These are phyloP conservation scores for Tamias sibiricus DNA, from an alignment of 2,113 vertebrate species.

Conservation along the genomic window DNA sequence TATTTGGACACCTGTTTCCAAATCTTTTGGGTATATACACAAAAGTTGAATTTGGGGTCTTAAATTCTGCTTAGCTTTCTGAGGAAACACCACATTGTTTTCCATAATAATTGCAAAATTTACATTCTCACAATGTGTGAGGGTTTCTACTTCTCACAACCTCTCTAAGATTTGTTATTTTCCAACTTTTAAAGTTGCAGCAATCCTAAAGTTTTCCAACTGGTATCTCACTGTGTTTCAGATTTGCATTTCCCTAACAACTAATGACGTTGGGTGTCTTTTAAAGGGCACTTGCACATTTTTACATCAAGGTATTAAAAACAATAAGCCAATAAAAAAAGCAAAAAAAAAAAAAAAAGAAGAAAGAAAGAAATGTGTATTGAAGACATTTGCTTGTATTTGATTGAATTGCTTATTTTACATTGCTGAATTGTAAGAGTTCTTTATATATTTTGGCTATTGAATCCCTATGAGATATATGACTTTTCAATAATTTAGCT, in stretches of 20 bases:
- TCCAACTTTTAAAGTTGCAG: not conserved
- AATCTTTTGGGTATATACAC: not conserved
- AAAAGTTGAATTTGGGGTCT: not conserved
- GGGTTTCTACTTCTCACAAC: not conserved
- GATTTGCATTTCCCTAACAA: not conserved
- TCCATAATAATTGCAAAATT: not conserved
- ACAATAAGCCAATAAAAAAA: too few species aligned
- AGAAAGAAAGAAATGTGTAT: not conserved
- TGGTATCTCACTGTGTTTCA: not conserved
- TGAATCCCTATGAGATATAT: not conserved
- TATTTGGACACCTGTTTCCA: not conserved
- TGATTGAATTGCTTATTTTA: not conserved
- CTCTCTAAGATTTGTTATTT: not conserved
- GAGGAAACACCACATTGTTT: not conserved
- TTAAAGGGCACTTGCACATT: not conserved
- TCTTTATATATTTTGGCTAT: not conserved
- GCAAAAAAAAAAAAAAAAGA: too few species aligned
- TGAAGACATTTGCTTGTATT: not conserved
- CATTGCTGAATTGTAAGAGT: not conserved
- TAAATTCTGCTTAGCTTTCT: not conserved
- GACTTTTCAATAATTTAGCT: not conserved
- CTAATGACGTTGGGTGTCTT: not conserved
- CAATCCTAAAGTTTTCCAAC: not conserved
- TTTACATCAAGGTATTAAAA: too few species aligned
- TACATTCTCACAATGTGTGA: not conserved